phyloP scores from a whole-genome alignment of 2,888 invertebrate genomes.

The Megastigmus dorsalis region DNA sequence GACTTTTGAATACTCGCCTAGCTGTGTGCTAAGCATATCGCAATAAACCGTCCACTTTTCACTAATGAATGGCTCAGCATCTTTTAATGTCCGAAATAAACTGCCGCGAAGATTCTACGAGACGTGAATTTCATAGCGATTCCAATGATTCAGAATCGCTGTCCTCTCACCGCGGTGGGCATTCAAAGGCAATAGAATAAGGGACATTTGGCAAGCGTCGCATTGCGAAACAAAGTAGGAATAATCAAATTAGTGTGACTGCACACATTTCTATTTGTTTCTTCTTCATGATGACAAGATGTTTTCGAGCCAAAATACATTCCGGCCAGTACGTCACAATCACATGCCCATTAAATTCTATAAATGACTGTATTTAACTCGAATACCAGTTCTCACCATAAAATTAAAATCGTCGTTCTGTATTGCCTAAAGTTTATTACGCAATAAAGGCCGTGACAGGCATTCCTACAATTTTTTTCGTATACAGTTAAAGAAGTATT shows the following conservation, averaged over 20 bases:
- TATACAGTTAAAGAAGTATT: no score
- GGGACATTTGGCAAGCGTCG: slow-evolving; percentile 43
- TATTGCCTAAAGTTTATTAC: slow-evolving; percentile 21
- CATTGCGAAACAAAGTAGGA: slow-evolving; percentile 45
- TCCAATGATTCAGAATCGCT: neutral
- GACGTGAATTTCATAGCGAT: slow-evolving; percentile 16
- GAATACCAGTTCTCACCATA: neutral
- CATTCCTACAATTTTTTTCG: no score
- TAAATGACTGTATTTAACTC: slow-evolving; percentile 29
- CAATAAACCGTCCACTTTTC: neutral
- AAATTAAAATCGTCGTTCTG: slow-evolving; percentile 14
- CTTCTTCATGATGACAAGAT: slow-evolving; percentile 38
- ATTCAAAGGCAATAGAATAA: slow-evolving; percentile 42
- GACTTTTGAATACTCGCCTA: no score
- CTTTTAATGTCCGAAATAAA: slow-evolving; percentile 27
- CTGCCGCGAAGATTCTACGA: slow-evolving; percentile 12
- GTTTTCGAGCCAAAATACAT: slow-evolving; percentile 41
- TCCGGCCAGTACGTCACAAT: slow-evolving; percentile 22
- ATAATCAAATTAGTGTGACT: slow-evolving; percentile 47
- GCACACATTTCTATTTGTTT: slow-evolving; percentile 40
- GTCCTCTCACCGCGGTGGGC: neutral
- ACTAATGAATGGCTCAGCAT: slow-evolving; percentile 29
- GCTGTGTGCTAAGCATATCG: no score
- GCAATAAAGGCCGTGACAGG: slow-evolving; percentile 4
- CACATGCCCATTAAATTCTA: slow-evolving; percentile 41